Conservation (phyloP, 2,888 invertebrate species). For the Pomacea canaliculata region DNA sequence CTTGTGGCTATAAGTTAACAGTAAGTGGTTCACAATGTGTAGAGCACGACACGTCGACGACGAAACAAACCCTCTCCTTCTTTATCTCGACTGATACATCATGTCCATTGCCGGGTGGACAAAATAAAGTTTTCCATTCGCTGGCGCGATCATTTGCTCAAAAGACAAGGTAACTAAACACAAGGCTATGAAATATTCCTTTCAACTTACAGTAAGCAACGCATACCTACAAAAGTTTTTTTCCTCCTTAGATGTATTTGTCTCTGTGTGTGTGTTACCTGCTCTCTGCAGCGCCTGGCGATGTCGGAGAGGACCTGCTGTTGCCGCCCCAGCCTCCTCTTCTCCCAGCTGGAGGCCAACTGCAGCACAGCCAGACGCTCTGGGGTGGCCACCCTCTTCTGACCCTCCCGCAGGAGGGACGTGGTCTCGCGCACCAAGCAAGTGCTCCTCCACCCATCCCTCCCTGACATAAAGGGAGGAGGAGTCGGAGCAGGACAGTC, state of each 20-base stretch:
- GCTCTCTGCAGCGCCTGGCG: conserved; percentile 56
- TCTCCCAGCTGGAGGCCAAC: conserved; percentile 53
- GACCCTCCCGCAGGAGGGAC: conserved; percentile 45
- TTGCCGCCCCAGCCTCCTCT: conserved; percentile 57
- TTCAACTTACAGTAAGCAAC: too few relatives aligned
- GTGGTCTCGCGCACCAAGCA: conserved; percentile 41
- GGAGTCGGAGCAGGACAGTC: conserved; percentile 22
- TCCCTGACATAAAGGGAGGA: conserved; percentile 44
- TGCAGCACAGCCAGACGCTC: conserved; percentile 54
- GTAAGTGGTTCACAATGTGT: not conserved
- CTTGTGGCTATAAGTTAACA: not conserved
- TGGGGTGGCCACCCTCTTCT: conserved; percentile 52
- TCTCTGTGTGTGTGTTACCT: conserved; percentile 27
- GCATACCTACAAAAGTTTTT: too few relatives aligned
- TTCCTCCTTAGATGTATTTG: too few relatives aligned
- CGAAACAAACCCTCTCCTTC: too few relatives aligned
- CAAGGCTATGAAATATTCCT: too few relatives aligned
- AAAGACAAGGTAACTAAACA: too few relatives aligned
- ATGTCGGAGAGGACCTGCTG: conserved; percentile 60
- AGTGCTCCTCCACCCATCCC: conserved; percentile 41
- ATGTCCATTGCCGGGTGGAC: too few relatives aligned
- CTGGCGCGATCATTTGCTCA: not conserved
- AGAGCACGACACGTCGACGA: too few relatives aligned
- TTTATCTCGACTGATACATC: too few relatives aligned
- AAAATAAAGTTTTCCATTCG: not conserved